Evolutionary conservation across 2,113 vertebrate species (phyloP).

Genomic region (Centropus bengalensis): DNA sequence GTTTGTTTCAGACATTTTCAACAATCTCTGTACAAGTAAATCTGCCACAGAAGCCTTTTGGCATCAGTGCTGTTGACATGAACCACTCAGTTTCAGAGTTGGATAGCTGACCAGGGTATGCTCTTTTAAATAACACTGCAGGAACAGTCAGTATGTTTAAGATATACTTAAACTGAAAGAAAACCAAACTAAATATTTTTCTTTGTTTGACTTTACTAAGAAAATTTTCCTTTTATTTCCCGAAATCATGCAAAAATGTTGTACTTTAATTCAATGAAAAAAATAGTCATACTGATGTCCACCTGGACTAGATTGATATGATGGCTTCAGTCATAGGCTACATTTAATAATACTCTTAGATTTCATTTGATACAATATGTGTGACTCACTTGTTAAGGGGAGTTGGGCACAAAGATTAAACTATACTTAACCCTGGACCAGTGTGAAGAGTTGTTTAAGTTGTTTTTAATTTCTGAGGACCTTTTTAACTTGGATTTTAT

Average conservation of each 20-base stretch:
- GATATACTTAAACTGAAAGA: not conserved
- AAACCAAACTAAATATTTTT: not conserved
- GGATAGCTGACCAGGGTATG: not conserved
- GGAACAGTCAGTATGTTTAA: accelerated
- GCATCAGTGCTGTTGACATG: not conserved
- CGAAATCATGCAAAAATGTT: not conserved
- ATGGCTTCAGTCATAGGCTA: not conserved
- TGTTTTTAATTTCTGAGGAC: not conserved
- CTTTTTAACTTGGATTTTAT: not conserved
- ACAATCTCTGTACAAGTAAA: not conserved
- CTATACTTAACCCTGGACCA: not conserved
- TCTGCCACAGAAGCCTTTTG: not conserved
- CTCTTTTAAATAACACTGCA: not conserved
- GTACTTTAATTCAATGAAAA: not conserved
- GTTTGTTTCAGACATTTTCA: not conserved
- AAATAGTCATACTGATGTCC: not conserved
- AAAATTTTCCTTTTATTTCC: not conserved
- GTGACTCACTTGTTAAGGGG: not conserved
- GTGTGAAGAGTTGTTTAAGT: not conserved
- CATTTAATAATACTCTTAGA: not conserved
- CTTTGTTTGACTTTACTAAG: not conserved
- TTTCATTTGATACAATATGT: not conserved
- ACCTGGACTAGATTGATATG: not conserved
- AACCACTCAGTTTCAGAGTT: not conserved
- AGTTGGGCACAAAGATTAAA: not conserved